Evolutionary conservation across 2,797 vertebrate genomes (phyloP).

Genomic region (Heteromormyrus szaboi): DNA sequence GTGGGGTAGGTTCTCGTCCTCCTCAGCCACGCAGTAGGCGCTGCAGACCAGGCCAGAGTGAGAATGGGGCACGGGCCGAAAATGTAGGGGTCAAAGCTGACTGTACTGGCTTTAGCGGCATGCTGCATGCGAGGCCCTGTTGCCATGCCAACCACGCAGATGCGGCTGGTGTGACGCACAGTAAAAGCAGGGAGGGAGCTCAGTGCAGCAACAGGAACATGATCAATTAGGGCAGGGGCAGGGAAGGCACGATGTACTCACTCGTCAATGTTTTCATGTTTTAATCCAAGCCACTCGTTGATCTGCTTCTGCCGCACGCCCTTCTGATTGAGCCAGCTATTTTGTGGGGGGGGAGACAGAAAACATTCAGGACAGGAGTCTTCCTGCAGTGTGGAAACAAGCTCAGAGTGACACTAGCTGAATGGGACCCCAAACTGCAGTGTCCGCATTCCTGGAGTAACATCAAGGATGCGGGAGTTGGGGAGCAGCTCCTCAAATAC

Average conservation of each 20-base stretch:
- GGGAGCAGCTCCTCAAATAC: neutral
- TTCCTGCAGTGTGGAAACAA: neutral
- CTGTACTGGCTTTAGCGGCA: neutral
- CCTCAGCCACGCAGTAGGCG: conserved; percentile 79
- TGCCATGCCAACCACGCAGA: neutral
- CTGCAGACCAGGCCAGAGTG: conserved; percentile 46
- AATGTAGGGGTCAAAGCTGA: neutral
- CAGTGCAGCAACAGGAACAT: neutral
- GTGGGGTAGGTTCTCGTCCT: conserved; percentile 82
- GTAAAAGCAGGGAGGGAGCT: neutral
- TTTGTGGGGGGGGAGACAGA: neutral
- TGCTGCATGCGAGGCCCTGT: neutral
- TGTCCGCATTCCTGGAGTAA: neutral
- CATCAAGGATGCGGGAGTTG: neutral
- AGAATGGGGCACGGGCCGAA: neutral
- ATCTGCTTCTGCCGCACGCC: conserved; percentile 73
- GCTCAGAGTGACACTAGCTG: neutral
- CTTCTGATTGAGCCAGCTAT: conserved; percentile 76
- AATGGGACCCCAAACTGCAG: neutral
- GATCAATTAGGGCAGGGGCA: neutral
- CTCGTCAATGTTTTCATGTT: conserved; percentile 68
- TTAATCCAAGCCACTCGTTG: conserved; percentile 74
- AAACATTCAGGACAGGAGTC: neutral
- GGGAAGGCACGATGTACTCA: conserved; percentile 46
- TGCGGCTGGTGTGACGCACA: neutral